Base-by-base conservation (phyloP, 2,797 vertebrate species). In the Amniataba percoides region DNA sequence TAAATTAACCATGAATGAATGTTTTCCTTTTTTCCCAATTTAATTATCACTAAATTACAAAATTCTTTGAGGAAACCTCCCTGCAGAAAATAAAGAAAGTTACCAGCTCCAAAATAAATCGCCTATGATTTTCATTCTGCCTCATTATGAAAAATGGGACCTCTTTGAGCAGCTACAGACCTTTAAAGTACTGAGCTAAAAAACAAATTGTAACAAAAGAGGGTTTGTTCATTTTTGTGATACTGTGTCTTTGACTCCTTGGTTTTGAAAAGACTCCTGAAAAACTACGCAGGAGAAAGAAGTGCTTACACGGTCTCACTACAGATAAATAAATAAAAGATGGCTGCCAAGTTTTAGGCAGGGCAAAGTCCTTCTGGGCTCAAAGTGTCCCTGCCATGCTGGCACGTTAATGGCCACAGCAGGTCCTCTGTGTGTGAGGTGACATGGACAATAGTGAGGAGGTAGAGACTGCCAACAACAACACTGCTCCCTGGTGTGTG, bases 371-470 rank as follows among this genome's bases (percentile, higher is more conserved):
- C 74, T 65, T 56, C 45, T 42, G 72, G 68, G 67, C 48, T 48
- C 16, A 13, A 49, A 13, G 70, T 36, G 51, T 68, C 77, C 27
- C 43, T 57, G 59, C 64, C 80, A 85, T 3, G 68, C 74, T 76
- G 71, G 71, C 77, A 73, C 2, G 58, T 64, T 88, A 82, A 88
- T 74, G 49, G 74, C 81, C 80, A 53, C 89, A 85, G 86, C 71
- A 27, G 82, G 69, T 78, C 68, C 52, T 69, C 55, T 39, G 77
- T 74, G 78, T 34, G 59, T 61, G 68, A 78, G 82, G 71, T 63
- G 88, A 88, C 83, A 81, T 40, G 34, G 65, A 79, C 75, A 83
- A 60, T 71, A 73, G 83, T 39, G 70, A 85, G 76, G 86, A 87
- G 75, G 64, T 74, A 69, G 11, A 25, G 66, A 70, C 82, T 72